Evolutionary conservation across 2,113 vertebrate genomes (phyloP).

Genomic region (Boulengeromyrus knoepffleri): DNA sequence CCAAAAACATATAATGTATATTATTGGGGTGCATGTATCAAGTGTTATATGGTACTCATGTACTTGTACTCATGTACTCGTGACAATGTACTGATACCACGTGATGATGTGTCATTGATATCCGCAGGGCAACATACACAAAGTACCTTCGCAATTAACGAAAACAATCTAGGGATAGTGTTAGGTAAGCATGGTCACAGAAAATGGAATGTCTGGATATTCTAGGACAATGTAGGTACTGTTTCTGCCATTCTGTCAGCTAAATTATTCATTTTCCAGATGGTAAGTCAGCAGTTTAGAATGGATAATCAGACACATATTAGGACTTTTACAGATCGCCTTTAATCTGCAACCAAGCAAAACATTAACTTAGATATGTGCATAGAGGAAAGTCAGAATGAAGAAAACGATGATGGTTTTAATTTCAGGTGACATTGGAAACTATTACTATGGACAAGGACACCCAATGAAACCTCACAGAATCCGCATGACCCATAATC

Average conservation of each 20-base stretch:
- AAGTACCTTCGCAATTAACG: neutral
- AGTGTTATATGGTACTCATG: neutral
- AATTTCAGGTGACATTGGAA: conserved; percentile 84
- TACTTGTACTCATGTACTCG: neutral
- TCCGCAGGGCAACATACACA: neutral
- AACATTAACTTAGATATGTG: neutral
- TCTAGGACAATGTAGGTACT: neutral
- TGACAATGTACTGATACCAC: neutral
- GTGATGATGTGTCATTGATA: neutral
- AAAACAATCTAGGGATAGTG: neutral
- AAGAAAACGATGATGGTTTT: neutral
- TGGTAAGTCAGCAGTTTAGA: neutral
- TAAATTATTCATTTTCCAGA: neutral
- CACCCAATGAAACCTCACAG: conserved; percentile 98
- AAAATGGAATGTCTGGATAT: neutral
- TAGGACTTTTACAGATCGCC: neutral
- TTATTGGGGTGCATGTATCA: neutral
- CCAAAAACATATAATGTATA: neutral
- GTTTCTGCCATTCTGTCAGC: neutral
- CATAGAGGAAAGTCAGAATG: neutral
- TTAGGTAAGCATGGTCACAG: neutral
- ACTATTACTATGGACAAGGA: conserved; percentile 97
- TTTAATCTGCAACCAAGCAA: neutral
- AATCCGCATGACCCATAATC: conserved; percentile 97
- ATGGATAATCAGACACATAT: neutral